Percentiles rank a stretch among this genome's conserved stretches.
phyloP scores from a whole-genome alignment of 2,888 invertebrate species.

The Sinohyriopsis cumingii region DNA sequence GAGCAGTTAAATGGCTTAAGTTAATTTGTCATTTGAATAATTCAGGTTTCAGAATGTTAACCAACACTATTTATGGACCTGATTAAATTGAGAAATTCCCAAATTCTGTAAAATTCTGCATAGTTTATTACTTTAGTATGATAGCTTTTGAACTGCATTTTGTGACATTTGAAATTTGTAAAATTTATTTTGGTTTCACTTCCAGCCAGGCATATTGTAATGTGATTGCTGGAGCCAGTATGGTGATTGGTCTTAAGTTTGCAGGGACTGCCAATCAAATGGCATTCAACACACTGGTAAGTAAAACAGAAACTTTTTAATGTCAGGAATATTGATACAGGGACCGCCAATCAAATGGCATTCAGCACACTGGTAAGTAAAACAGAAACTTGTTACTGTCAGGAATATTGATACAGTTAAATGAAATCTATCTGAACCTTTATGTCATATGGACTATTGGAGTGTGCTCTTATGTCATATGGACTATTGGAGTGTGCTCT shows the following conservation, averaged over 20 bases:
- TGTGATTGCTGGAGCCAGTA: conserved; percentile 93
- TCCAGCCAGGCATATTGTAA: conserved; percentile 92
- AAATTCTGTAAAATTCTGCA: no score
- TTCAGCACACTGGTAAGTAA: conserved; percentile 79
- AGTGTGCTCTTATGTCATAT: neutral
- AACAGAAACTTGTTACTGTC: neutral
- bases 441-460: neutral
- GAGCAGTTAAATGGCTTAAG: no score
- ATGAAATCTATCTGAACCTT: neutral
- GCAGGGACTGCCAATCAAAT: conserved; percentile 91
- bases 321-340: conserved; percentile 75
- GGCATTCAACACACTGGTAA: conserved; percentile 83
- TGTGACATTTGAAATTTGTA: no score
- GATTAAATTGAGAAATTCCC: no score
- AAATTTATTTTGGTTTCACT: conserved; percentile 9
- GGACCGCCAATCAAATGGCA: conserved; percentile 88
- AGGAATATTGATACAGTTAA: neutral
- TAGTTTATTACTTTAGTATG: no score
- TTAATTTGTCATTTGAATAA: no score
- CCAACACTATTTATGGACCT: no score
- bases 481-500: neutral
- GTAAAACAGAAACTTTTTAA: conserved; percentile 8
- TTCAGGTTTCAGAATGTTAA: no score
- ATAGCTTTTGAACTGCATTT: no score
- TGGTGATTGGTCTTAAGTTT: conserved; percentile 92